phyloP scores from a whole-genome alignment of 2,113 vertebrate species.

The Pelecanus crispus region DNA sequence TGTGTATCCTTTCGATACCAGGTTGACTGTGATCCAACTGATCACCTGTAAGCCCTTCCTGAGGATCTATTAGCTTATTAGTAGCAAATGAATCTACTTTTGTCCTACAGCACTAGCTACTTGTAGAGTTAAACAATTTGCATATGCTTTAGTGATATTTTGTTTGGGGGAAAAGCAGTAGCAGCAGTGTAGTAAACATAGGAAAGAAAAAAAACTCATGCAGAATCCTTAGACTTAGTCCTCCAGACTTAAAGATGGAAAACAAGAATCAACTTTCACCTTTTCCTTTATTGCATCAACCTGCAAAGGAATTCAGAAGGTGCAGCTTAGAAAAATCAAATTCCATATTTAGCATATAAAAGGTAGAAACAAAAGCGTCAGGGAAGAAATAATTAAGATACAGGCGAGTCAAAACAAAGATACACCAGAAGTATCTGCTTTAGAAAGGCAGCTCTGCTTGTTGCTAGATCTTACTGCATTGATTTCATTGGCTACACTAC shows the following conservation, averaged over 20 bases:
- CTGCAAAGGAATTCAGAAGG: constrained; percentile 99
- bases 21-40: constrained; percentile 79
- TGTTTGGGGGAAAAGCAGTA: constrained; percentile 82
- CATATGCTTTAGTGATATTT: constrained; percentile 85
- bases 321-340: constrained; percentile 86
- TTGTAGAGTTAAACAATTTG: constrained; percentile 79
- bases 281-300: constrained; percentile 95
- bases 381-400: constrained; percentile 73
- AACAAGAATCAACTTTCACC: constrained; percentile 97
- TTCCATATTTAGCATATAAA: constrained; percentile 80
- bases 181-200: constrained; percentile 85
- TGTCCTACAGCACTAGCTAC: constrained; percentile 78
- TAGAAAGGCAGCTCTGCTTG: constrained; percentile 45
- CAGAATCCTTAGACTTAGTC: constrained; percentile 92
- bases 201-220: constrained; percentile 89
- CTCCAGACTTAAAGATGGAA: constrained; percentile 96
- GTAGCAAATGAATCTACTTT: constrained; percentile 76
- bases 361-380: constrained; percentile 81
- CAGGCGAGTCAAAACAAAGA: constrained; percentile 67
- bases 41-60: constrained; percentile 73
- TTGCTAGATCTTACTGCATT: neutral
- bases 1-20: neutral
- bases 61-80: constrained; percentile 76
- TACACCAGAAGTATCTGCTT: constrained; percentile 69
- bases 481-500: neutral